Evolutionary conservation across 2,797 vertebrate species (phyloP), one percentile per base, ranked within the genome.

Genomic region (Prunella strophiata): DNA sequence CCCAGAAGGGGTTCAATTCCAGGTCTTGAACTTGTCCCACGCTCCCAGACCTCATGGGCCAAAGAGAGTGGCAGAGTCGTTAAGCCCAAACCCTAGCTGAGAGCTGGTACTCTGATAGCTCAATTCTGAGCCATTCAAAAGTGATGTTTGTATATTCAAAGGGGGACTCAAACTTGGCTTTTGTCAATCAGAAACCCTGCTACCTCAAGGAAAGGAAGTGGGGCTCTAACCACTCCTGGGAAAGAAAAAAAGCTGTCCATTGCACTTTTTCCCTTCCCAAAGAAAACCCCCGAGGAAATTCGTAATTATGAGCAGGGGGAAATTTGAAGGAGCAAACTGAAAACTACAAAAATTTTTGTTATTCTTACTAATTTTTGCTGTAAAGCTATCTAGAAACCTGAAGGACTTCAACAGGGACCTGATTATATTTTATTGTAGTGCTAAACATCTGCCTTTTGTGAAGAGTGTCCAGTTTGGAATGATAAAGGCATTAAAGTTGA

Each of bases 1-100:
- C 95, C 94, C 96, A 96, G 93, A 91, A 96, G 88, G 55, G 83
- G 62, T 96, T 96, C 88, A 76, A 9, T 96, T 91, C 88, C 92
- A 94, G 96, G 93, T 96, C 93, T 74, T 80, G 77, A 95, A 94
- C 90, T 95, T 93, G 88, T 96, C 91, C 94, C 96, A 96, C 71
- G 93, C 95, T 96, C 94, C 71, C 77, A 79, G 94, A 90, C 84
- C 92, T 95, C 79, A n/a, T 87, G 52, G 83, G 91, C 77, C 84
- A 91, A 85, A 82, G 86, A 93, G 62, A 82, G 77, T 93, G 88
- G 83, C 86, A 85, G 65, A 89, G 38, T 61, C 32, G 13, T 85
- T 81, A 93, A 91, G 77, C 42, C 29, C 52, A 61, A 79, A 59
- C 22, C 45, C 58, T 72, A 40, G 52, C 45, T 58, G 34, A 51